Base-by-base conservation (phyloP, 2,113 vertebrate species). In the Varanus salvator region DNA sequence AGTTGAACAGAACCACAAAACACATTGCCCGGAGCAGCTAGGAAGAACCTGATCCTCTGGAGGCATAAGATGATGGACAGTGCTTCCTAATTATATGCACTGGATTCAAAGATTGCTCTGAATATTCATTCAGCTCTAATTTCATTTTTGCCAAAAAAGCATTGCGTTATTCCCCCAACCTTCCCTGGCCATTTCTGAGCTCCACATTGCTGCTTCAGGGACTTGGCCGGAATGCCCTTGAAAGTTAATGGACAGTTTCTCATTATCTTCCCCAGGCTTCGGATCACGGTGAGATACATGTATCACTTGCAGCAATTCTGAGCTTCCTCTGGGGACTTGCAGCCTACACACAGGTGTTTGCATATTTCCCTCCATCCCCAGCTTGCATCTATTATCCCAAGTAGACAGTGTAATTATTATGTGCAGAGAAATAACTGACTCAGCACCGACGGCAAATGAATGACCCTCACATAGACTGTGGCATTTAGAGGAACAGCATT, bases 391-490 rank as follows among this genome's bases (percentile, higher is more conserved):
- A 57, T 91, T 88, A 95, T 86, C 87, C 86, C n/a, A 29, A 1
- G 0, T 85, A 72, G 80, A 81, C 83, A 69, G 82, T 66, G 31
- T 91, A 91, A 95, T 95, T 93, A 94, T 91, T 90, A 91, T 84
- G 91, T 80, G 91, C 85, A 91, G 87, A 2, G 0, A 93, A 95
- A 93, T 80, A 92, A 94, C 88, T 78, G 80, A 94, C 89, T 94
- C 93, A 95, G 92, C 90, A 93, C 54, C 84, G 74, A 84, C 34
- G 92, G 93, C 80, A 93, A 95, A 95, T 82, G 75, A 76, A 92
- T 84, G 90, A 54, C 84, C 86, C 19, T 88, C 78, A 90, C 48
- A 80, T 86, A 90, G 60, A 84, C 76, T 6, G 38, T 86, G 14
- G 48, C 81, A 85, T 87, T 88, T 57, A 74, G 89, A 92, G 85